These are phyloP conservation scores for Trypoxylus dichotomus DNA, from an alignment of 1,140 invertebrate species.

Conservation along the genomic window DNA sequence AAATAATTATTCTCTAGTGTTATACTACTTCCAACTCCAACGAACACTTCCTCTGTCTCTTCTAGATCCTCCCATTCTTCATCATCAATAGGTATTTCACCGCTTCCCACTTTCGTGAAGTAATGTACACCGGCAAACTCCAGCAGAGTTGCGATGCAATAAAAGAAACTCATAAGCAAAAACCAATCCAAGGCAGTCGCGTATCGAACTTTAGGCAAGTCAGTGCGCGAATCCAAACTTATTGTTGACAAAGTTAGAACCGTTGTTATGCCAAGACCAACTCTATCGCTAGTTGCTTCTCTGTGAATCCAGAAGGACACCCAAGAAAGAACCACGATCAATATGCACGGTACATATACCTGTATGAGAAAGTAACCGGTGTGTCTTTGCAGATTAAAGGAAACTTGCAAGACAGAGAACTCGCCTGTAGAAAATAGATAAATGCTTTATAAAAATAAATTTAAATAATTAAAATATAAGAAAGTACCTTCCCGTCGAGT, in stretches of 20 bases:
- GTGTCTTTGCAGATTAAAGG: constrained; percentile 87
- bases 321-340: constrained; percentile 94
- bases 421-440: constrained; percentile 59
- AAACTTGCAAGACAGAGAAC: constrained; percentile 80
- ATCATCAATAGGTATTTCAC: constrained; percentile 76
- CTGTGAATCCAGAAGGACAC: constrained; percentile 97
- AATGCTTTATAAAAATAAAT: background rate
- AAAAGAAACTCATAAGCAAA: constrained; percentile 89
- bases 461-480: background rate
- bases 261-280: constrained; percentile 81
- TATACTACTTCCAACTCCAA: constrained; percentile 38
- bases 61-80: constrained; percentile 74
- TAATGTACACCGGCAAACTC: constrained; percentile 95
- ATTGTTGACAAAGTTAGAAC: constrained; percentile 90
- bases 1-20: constrained; percentile 34
- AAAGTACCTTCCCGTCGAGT: constrained; percentile 69
- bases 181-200: constrained; percentile 93
- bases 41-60: constrained; percentile 59
- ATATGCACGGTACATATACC: constrained; percentile 91
- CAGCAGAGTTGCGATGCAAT: constrained; percentile 88
- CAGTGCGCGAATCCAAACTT: constrained; percentile 85
- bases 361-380: constrained; percentile 94
- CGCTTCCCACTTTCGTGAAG: constrained; percentile 71
- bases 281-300: constrained; percentile 81
- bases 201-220: constrained; percentile 83